Percentiles rank a stretch among this genome's conserved stretches.
Evolutionary conservation across 2,888 invertebrate genomes (phyloP).

Genomic region (Dorcus hopei): DNA sequence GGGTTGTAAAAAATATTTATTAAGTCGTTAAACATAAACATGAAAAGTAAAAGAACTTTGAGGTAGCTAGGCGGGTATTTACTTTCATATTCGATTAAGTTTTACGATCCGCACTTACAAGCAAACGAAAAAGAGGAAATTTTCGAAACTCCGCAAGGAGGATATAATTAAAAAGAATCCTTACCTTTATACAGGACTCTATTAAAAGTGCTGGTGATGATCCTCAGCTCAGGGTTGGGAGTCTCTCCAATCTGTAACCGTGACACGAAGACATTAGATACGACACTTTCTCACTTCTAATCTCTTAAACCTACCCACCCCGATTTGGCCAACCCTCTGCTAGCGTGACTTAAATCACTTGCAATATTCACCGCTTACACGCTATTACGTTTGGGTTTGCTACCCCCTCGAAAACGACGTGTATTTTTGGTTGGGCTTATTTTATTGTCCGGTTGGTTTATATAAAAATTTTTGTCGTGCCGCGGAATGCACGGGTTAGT

Average conservation of each 20-base stretch:
- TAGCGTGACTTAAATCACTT: slow-evolving; percentile 45
- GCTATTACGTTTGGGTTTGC: slow-evolving; percentile 2
- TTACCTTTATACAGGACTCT: slow-evolving; percentile 84
- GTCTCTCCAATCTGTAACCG: slow-evolving; percentile 75
- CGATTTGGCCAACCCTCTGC: slow-evolving; percentile 33
- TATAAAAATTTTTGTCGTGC: too few species aligned
- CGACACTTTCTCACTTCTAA: slow-evolving; percentile 19
- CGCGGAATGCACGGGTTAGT: too few species aligned
- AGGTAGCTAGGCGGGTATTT: neutral
- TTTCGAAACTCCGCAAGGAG: neutral
- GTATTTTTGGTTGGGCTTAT: too few species aligned
- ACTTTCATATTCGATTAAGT: neutral
- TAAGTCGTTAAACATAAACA: neutral
- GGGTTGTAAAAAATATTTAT: neutral
- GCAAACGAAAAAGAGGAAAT: neutral
- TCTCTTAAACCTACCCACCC: slow-evolving; percentile 19
- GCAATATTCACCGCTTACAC: slow-evolving; percentile 30
- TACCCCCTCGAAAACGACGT: too few species aligned
- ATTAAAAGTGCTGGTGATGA: slow-evolving; percentile 83
- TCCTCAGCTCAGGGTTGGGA: slow-evolving; percentile 79
- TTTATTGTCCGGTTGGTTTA: too few species aligned
- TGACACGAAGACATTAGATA: slow-evolving; percentile 20
- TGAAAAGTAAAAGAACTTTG: neutral
- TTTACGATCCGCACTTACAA: neutral
- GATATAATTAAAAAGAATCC: slow-evolving; percentile 32